These are phyloP conservation scores for Cecidostiba fungosa DNA, from an alignment of 2,888 invertebrate species.

Conservation along the genomic window DNA sequence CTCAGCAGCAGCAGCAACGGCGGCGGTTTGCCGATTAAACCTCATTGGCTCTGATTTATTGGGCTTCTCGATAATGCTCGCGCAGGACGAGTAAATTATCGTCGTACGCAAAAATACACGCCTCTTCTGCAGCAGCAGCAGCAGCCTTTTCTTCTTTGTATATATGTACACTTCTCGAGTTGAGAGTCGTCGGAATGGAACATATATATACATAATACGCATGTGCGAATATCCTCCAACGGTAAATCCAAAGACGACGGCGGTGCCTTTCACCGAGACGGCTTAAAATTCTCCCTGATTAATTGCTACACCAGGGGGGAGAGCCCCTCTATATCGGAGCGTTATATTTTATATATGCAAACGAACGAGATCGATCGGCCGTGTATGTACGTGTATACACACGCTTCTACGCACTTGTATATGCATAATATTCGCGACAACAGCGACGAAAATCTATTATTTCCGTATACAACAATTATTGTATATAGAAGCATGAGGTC, in stretches of 20 bases:
- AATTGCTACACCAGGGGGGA: constrained; percentile 38
- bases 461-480: not conserved
- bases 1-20: not conserved
- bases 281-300: constrained; percentile 48
- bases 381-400: not conserved
- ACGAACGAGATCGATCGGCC: constrained; percentile 18
- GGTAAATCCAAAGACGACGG: constrained; percentile 38
- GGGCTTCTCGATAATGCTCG: not conserved
- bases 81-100: constrained; percentile 13
- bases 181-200: not conserved
- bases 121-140: not conserved
- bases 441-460: constrained; percentile 12
- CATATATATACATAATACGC: constrained; percentile 30
- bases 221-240: constrained; percentile 23
- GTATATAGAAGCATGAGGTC: not conserved
- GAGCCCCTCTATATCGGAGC: constrained; percentile 27
- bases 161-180: not conserved
- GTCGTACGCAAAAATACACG: not conserved
- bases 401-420: not conserved
- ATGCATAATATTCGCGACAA: not conserved
- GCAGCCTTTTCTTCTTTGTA: not conserved
- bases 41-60: constrained; percentile 39
- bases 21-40: constrained; percentile 11
- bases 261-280: constrained; percentile 58
- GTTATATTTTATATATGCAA: not conserved